These are phyloP conservation scores for Cryptotermes secundus DNA, from an alignment of 1,140 invertebrate genomes.

Conservation along the genomic window DNA sequence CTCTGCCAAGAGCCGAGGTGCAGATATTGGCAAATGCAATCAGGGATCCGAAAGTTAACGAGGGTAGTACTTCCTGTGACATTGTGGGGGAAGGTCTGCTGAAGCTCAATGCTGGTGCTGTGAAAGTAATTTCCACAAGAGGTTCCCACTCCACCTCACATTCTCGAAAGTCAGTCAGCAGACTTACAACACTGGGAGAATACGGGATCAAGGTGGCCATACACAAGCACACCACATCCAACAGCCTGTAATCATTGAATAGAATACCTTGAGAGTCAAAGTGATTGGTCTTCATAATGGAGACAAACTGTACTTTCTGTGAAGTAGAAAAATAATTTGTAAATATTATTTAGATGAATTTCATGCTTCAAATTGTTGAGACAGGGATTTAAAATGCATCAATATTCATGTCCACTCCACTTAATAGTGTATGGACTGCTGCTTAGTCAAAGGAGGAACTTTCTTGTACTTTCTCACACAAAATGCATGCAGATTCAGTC, in stretches of 20 bases:
- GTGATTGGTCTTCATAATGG: too few species aligned
- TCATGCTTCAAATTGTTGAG: too few species aligned
- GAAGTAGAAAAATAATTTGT: too few species aligned
- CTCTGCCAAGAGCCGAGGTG: slow-evolving; percentile 14
- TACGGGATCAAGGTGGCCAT: background rate
- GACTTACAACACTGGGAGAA: background rate
- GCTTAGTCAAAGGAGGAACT: too few species aligned
- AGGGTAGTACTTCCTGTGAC: background rate
- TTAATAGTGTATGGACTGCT: too few species aligned
- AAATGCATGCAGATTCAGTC: too few species aligned
- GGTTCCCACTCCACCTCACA: background rate
- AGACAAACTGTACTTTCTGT: too few species aligned
- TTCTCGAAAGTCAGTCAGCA: background rate
- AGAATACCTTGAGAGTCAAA: too few species aligned
- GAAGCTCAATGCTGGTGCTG: background rate
- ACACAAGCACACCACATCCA: background rate
- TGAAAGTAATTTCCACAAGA: background rate
- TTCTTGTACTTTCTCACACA: too few species aligned
- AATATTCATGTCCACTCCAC: too few species aligned
- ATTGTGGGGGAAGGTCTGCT: background rate
- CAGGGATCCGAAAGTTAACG: background rate
- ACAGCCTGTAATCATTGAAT: background rate
- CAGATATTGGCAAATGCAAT: slow-evolving; percentile 23
- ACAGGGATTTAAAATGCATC: too few species aligned
- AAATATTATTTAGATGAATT: too few species aligned